Percentiles rank a stretch among this genome's conserved stretches.
phyloP scores from a whole-genome alignment of 2,113 vertebrate species.

The Cranoglanis bouderius region DNA sequence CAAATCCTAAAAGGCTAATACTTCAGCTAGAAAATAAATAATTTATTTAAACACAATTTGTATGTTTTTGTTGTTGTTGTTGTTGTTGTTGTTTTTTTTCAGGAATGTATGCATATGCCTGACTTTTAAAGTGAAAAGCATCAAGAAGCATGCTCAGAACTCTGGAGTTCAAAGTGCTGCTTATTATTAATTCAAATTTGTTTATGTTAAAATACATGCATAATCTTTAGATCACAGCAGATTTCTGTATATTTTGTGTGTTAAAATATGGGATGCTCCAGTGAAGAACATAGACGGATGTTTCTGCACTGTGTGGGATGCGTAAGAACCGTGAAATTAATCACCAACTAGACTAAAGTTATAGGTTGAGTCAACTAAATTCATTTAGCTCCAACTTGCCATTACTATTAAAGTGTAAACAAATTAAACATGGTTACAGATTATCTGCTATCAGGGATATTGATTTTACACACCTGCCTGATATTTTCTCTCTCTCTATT shows the following conservation, averaged over 20 bases:
- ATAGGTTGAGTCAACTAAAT: background rate
- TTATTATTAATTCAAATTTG: slow-evolving; percentile 11
- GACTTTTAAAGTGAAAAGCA: background rate
- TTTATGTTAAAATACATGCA: background rate
- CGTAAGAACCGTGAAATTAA: background rate
- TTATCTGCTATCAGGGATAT: background rate
- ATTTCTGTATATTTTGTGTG: background rate
- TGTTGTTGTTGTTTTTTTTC: background rate
- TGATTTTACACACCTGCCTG: background rate
- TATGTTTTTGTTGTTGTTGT: background rate
- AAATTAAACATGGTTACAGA: no score
- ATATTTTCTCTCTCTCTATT: background rate
- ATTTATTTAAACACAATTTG: slow-evolving; percentile 10
- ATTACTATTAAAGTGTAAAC: background rate
- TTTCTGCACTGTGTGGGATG: background rate
- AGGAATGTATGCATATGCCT: background rate
- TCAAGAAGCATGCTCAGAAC: background rate
- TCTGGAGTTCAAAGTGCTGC: background rate
- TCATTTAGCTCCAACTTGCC: background rate
- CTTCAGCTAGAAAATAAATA: background rate
- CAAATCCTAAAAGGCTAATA: background rate
- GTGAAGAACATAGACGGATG: background rate
- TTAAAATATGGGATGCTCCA: background rate
- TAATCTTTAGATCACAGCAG: background rate
- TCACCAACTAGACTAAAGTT: background rate